Evolutionary conservation across 2,113 vertebrate genomes (phyloP).

Genomic region (Eretmochelys imbricata): DNA sequence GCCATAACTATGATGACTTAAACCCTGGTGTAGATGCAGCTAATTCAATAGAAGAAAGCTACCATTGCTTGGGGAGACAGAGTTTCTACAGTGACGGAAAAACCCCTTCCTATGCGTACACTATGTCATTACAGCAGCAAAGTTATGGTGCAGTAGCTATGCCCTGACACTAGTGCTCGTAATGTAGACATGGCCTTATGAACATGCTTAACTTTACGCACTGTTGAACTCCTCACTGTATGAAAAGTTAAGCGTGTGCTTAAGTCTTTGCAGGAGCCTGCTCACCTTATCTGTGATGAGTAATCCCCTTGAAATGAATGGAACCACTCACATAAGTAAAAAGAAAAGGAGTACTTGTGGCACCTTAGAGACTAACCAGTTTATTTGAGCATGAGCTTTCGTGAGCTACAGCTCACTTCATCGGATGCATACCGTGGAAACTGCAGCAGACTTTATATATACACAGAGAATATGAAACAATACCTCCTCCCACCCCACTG

Average conservation of each 20-base stretch:
- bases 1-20: background rate
- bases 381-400: too few relatives aligned
- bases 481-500: too few relatives aligned
- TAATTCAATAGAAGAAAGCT: background rate
- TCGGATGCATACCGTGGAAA: too few relatives aligned
- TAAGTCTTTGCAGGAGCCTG: background rate
- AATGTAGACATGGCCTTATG: background rate
- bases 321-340: background rate
- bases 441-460: too few relatives aligned
- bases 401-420: too few relatives aligned
- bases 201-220: background rate
- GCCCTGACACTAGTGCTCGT: background rate
- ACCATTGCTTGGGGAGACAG: background rate
- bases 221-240: background rate
- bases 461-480: too few relatives aligned
- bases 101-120: background rate
- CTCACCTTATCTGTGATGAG: conserved; percentile 6
- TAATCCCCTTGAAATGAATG: conserved; percentile 2
- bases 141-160: background rate
- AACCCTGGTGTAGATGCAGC: background rate
- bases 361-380: too few relatives aligned
- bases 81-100: background rate
- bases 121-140: background rate
- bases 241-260: background rate
- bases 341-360: too few relatives aligned